These are phyloP conservation scores for Ophioninae sp. DNA, from an alignment of 2,888 invertebrate genomes.

Conservation along the genomic window DNA sequence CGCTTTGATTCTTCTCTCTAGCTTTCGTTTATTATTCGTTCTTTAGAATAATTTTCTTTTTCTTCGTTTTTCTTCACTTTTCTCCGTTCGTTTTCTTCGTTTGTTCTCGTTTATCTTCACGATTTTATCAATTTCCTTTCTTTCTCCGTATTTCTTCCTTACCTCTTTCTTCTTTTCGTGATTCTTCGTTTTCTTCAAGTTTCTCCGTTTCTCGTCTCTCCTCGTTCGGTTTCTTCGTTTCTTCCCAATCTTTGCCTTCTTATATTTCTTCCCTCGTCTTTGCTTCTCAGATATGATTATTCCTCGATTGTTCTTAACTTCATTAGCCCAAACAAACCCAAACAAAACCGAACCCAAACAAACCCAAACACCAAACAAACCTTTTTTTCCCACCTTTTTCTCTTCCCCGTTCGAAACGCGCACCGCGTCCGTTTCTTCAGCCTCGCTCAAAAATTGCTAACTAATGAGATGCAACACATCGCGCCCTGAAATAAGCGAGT, in stretches of 20 bases:
- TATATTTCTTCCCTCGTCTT: background rate
- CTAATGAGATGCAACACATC: constrained; percentile 12
- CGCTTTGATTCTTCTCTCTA: background rate
- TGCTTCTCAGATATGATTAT: background rate
- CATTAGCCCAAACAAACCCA: background rate
- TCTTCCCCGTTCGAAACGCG: background rate
- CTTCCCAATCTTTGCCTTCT: background rate
- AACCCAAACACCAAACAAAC: too few species aligned
- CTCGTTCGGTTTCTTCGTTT: too few species aligned
- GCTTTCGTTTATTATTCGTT: background rate
- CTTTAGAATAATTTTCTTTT: background rate
- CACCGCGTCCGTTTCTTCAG: too few species aligned
- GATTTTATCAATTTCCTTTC: background rate
- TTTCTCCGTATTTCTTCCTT: background rate
- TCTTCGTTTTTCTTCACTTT: background rate
- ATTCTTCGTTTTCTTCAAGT: background rate
- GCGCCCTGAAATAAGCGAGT: too few species aligned
- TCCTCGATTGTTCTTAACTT: background rate
- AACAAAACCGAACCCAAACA: too few species aligned
- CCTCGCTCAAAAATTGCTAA: constrained; percentile 8
- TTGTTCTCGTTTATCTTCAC: too few species aligned
- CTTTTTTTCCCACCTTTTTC: background rate
- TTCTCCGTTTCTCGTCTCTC: background rate
- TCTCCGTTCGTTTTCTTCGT: too few species aligned
- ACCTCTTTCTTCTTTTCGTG: background rate